Evolutionary conservation across 2,888 invertebrate genomes (phyloP).

Genomic region (Polymixis lichenea): DNA sequence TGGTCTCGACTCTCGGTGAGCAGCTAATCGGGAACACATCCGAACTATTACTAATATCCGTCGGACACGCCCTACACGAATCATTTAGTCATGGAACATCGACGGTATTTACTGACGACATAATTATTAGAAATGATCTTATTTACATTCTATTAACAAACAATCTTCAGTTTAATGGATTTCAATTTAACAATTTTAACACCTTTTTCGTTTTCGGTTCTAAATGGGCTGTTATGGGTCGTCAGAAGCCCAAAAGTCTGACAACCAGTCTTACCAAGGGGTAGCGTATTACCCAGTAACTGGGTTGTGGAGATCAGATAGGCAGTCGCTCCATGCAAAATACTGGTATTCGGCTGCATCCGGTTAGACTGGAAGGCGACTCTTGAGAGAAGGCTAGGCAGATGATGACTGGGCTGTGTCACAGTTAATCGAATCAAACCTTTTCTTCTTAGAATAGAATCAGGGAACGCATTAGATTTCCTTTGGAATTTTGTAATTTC

Average conservation of each 20-base stretch:
- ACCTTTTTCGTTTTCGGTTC: not conserved
- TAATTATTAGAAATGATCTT: constrained; percentile 64
- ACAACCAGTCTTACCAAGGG: too few species aligned
- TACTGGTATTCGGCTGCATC: too few species aligned
- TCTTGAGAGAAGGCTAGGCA: too few species aligned
- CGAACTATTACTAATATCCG: constrained; percentile 74
- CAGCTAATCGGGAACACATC: constrained; percentile 74
- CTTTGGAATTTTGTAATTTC: constrained; percentile 14
- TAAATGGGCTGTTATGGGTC: not conserved
- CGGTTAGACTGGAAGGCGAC: too few species aligned
- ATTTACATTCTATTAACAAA: constrained; percentile 56
- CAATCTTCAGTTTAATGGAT: constrained; percentile 29
- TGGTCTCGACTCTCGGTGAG: constrained; percentile 74
- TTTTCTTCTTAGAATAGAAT: not conserved
- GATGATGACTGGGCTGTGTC: not conserved
- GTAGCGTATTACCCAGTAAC: too few species aligned
- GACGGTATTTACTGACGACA: constrained; percentile 62
- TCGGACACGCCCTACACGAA: constrained; percentile 69
- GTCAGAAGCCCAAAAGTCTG: too few species aligned
- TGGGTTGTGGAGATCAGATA: too few species aligned
- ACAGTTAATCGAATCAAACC: not conserved
- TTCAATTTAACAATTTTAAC: constrained; percentile 5
- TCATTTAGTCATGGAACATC: constrained; percentile 68
- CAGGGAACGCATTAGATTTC: not conserved
- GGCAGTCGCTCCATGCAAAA: too few species aligned